Base-by-base conservation (phyloP, 2,888 invertebrate genomes). In the Acrocera orbiculus region DNA sequence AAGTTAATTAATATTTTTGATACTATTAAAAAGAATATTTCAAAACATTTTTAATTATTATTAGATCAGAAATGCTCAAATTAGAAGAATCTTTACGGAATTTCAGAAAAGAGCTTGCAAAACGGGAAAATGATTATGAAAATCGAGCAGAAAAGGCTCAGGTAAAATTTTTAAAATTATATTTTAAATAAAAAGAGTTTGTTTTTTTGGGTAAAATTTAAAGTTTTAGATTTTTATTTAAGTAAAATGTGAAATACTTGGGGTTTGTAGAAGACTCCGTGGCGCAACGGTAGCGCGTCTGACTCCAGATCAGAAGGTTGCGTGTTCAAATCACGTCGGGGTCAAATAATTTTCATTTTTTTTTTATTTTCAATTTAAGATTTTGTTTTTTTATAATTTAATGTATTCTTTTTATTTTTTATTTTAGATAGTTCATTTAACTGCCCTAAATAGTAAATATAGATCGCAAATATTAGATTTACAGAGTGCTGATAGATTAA, bases 281-380 rank as follows among this genome's bases (percentile, higher is more conserved):
- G 40, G 40, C 40, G 40, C 40, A 40, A 40, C 40, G 40, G 40
- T 40, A 40, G 40, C 40, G 39, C 37, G 35, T 39, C 38, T 39
- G 38, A 39, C 38, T 38, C 40, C 38, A 39, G 36, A 41, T 39
- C 38, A 41, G 38, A 41, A 41, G 40, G 38, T 41, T 41, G 37
- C 36, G 38, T 39, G 38, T 41, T 41, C 40, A 37, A 39, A 41
- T 41, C 36, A 39, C 40, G 35, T 41, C 40, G 40, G 38, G 37
- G 38, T 41, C 38, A 41, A 29, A 4, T 0, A 16, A n/a, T 16
- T 3, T 19, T 13, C 9, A 16, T 32, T 13, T 20, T 36, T 32
- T 19, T 24, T 15, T 19, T 22, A n/a, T n/a, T n/a, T n/a, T n/a
- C n/a, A n/a, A n/a, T n/a, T n/a, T n/a, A n/a, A n/a, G n/a, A n/a